A percentile compares a stretch with the other conserved stretches of the same genome.
These are phyloP conservation scores for Augochlora pura DNA, from an alignment of 1,140 invertebrate species.

Conservation along the genomic window DNA sequence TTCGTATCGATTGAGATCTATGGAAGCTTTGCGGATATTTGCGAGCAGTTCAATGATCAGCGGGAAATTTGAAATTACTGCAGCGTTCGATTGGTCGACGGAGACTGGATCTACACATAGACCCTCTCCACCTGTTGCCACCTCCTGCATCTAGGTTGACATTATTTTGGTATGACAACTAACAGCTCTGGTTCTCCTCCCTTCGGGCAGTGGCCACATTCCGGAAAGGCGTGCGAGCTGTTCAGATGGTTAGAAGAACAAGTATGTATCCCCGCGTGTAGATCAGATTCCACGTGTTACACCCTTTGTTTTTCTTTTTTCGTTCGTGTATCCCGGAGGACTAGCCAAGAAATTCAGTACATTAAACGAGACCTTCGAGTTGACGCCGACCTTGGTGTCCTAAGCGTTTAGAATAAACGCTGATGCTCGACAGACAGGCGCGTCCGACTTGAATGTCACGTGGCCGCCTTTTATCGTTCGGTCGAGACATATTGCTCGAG, in stretches of 20 bases:
- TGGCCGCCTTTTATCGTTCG: slow-evolving; percentile 3
- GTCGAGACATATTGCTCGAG: slow-evolving; percentile 15
- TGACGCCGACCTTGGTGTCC: not conserved
- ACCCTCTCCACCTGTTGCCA: slow-evolving; percentile 58
- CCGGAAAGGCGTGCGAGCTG: slow-evolving; percentile 99
- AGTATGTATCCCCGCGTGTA: slow-evolving; percentile 90
- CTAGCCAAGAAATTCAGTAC: slow-evolving; percentile 10
- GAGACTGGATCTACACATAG: slow-evolving; percentile 47
- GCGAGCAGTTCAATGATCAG: too few species aligned
- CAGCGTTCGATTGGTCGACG: slow-evolving; percentile 48
- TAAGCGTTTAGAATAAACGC: too few species aligned
- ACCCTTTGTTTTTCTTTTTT: not conserved
- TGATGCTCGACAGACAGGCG: not conserved
- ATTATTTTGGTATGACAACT: slow-evolving; percentile 78
- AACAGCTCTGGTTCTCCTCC: slow-evolving; percentile 80
- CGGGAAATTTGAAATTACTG: not conserved
- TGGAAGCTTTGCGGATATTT: too few species aligned
- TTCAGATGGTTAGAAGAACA: slow-evolving; percentile 98
- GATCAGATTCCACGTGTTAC: slow-evolving; percentile 74
- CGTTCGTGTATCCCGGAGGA: slow-evolving; percentile 15
- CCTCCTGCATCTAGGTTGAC: slow-evolving; percentile 72
- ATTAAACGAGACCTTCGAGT: slow-evolving; percentile 25
- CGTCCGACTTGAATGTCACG: slow-evolving; percentile 35
- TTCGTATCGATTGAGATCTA: too few species aligned
- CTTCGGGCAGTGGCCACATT: slow-evolving; percentile 96